These are phyloP conservation scores for Nylanderia fulva DNA, from an alignment of 1,140 invertebrate species.

Conservation along the genomic window DNA sequence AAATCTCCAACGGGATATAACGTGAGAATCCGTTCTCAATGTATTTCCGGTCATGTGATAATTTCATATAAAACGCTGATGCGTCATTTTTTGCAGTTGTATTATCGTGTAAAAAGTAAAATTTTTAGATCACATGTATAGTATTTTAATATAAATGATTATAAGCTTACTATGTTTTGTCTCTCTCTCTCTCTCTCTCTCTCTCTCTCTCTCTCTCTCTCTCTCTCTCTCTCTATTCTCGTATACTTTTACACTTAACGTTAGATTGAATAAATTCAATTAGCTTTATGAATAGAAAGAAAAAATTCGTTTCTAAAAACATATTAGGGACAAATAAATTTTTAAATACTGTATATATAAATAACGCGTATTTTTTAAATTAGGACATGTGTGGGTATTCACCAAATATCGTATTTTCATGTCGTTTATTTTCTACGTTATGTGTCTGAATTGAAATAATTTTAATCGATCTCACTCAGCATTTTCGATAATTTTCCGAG, in stretches of 20 bases:
- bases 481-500: conserved; percentile 24
- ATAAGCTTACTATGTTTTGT: conserved; percentile 12
- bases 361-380: conserved; percentile 3
- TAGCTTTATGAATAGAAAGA: conserved; percentile 10
- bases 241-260: background rate
- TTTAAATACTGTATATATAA: background rate
- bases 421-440: conserved; percentile 71
- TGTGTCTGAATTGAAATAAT: conserved; percentile 64
- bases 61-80: background rate
- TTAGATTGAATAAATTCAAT: background rate
- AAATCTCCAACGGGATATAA: background rate
- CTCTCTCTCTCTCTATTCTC: too few species aligned
- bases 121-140: conserved; percentile 25
- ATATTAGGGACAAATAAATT: background rate
- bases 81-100: background rate
- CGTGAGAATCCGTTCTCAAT: background rate
- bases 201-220: too few species aligned
- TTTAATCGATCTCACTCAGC: conserved; percentile 43
- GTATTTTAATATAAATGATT: conserved; percentile 22
- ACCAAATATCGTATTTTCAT: conserved; percentile 52
- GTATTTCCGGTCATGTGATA: background rate
- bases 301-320: too few species aligned
- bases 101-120: conserved; percentile 27
- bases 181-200: too few species aligned
- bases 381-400: conserved; percentile 7